phyloP scores from a whole-genome alignment of 2,888 invertebrate genomes.

The Hemaris fuciformis region DNA sequence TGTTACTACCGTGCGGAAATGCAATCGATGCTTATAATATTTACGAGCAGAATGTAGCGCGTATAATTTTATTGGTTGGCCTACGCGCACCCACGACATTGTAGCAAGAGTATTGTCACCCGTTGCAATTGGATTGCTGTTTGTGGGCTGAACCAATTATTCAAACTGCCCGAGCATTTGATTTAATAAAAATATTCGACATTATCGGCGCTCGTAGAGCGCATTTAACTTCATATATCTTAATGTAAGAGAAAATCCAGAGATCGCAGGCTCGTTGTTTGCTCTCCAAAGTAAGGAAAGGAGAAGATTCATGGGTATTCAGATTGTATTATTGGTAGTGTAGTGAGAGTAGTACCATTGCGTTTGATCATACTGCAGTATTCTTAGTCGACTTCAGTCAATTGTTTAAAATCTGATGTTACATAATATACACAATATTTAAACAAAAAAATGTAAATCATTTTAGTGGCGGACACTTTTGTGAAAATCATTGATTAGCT shows the following conservation, averaged over 20 bases:
- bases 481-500: not conserved
- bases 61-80: conserved; percentile 47
- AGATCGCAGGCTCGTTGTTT: no score
- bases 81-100: conserved; percentile 29
- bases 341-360: no score
- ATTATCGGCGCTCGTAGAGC: not conserved
- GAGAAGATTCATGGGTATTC: no score
- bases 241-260: no score
- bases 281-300: no score
- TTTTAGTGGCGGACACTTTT: not conserved
- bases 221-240: no score
- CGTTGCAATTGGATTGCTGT: not conserved
- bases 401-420: no score
- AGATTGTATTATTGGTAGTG: no score
- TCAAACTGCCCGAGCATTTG: not conserved
- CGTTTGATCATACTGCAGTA: no score
- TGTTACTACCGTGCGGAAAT: conserved; percentile 53
- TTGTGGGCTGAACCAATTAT: not conserved
- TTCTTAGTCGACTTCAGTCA: no score
- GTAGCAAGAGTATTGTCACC: not conserved
- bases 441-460: no score
- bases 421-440: no score
- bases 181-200: not conserved
- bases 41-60: conserved; percentile 44
- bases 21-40: conserved; percentile 52